Base-by-base conservation (phyloP, 2,888 invertebrate genomes). In the Scelioninae gen. 2 region DNA sequence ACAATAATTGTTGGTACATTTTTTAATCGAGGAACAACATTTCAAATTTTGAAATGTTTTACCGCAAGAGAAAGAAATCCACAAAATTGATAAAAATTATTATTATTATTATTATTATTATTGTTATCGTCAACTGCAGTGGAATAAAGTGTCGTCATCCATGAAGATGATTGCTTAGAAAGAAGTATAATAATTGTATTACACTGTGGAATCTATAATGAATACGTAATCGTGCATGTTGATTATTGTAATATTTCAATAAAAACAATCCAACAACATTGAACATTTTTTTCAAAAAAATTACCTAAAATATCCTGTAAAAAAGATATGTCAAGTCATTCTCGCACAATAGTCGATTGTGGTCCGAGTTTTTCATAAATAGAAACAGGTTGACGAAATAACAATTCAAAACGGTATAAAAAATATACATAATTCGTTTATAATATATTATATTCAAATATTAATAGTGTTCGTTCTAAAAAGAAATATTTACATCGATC, bases 171-270 rank as follows among this genome's bases (percentile, higher is more conserved):
- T 58, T 9, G 64, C 61, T 65, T 67, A 64, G 64, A 37, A 57
- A 68, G 46, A 73, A 73, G 53, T 68, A 52, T 65, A 69, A 55
- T 75, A 73, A 76, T 78, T 75, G 65, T 76, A 76, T 53, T 74
- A 79, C 64, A 75, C 78, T 78, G 79, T 78, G 76, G 74, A 78
- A 80, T 78, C 76, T 69, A 63, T 74, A 80, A 73, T 77, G 73
- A 77, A 75, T 19, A 68, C 82, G 79, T 83, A 83, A 80, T 69
- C 78, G 77, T 82, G 84, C 83, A 84, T 84, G 84, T 79, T 83
- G 74, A 80, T 80, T 81, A 81, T 83, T 84, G 83, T 84, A 79
- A 82, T 67, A 80, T 81, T 80, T 81, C 78, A 83, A 84, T 67
- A 67, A 67, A 67, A 67, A 46, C 2, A 37, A 45, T 25, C 61